Conservation (phyloP, 2,113 vertebrate genomes). For the Eurypyga helias region DNA sequence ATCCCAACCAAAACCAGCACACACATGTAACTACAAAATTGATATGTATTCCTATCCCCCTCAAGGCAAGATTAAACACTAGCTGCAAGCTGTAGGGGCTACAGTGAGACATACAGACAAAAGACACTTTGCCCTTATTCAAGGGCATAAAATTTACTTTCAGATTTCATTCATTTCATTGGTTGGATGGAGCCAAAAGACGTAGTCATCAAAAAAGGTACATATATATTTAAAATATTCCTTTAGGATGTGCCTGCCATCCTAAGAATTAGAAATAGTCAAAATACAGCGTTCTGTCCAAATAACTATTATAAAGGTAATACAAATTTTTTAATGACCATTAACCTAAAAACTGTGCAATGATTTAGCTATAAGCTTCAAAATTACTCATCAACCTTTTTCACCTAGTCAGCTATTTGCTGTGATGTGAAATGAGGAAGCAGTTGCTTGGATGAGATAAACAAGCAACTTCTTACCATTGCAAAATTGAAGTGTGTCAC, state of each 20-base stretch:
- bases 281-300: background rate
- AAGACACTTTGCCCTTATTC: background rate
- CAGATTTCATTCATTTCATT: background rate
- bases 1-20: too few relatives aligned
- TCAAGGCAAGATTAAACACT: background rate
- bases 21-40: background rate
- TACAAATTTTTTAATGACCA: background rate
- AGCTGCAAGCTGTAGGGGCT: background rate
- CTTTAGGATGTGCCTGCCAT: background rate
- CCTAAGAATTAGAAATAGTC: background rate
- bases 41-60: background rate
- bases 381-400: conserved; percentile 24
- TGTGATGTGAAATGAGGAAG: background rate
- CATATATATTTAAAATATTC: background rate
- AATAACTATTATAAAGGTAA: background rate
- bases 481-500: background rate
- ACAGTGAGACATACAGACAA: background rate
- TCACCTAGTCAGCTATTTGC: background rate
- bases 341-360: background rate
- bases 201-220: background rate
- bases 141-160: background rate
- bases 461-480: background rate
- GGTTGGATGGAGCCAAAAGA: background rate
- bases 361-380: background rate
- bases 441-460: background rate